Evolutionary conservation across 1,140 invertebrate genomes (phyloP).

Genomic region (Tenebrio molitor): DNA sequence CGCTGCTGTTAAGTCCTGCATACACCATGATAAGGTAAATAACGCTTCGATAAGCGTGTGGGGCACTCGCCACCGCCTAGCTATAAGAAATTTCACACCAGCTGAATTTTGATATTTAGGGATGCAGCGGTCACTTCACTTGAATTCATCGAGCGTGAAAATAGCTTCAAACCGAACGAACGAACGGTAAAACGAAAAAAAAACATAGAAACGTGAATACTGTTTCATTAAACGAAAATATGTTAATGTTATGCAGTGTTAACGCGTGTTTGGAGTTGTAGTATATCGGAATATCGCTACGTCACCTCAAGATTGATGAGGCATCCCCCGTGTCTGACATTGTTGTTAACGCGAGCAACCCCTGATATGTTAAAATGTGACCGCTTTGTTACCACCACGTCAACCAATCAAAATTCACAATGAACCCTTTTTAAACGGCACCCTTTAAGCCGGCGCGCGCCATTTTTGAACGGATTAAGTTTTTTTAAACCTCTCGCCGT

Average conservation of each 20-base stretch:
- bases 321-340: constrained; percentile 47
- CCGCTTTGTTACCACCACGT: constrained; percentile 52
- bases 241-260: constrained; percentile 35
- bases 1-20: constrained; percentile 64
- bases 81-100: constrained; percentile 65
- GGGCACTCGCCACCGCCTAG: constrained; percentile 19
- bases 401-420: constrained; percentile 49
- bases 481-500: background rate
- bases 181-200: constrained; percentile 26
- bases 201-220: background rate
- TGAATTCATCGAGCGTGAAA: constrained; percentile 56
- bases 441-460: constrained; percentile 42
- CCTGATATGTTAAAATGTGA: constrained; percentile 54
- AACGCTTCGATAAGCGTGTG: constrained; percentile 59
- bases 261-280: constrained; percentile 43
- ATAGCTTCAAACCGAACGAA: constrained; percentile 55
- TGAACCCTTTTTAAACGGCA: constrained; percentile 42
- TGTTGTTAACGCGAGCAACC: constrained; percentile 49
- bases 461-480: constrained; percentile 52
- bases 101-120: constrained; percentile 63
- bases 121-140: constrained; percentile 58
- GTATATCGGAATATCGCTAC: constrained; percentile 41
- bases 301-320: constrained; percentile 52
- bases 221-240: background rate
- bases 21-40: constrained; percentile 62